These are phyloP conservation scores for Equus przewalskii DNA, from an alignment of 2,113 vertebrate species.

Conservation along the genomic window DNA sequence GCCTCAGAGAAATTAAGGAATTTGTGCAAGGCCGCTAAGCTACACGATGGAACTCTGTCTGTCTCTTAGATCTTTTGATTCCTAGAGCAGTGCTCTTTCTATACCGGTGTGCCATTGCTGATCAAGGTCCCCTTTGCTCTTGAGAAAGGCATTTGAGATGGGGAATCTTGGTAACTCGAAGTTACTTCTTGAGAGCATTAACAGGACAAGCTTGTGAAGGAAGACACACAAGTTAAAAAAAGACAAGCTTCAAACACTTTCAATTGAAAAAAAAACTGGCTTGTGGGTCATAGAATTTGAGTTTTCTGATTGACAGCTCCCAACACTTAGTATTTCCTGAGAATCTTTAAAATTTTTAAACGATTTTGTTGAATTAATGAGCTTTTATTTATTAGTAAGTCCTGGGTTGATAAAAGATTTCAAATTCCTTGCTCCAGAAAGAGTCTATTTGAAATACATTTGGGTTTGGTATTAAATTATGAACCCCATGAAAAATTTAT, in stretches of 20 bases:
- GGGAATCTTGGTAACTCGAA: background rate
- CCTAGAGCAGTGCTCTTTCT: background rate
- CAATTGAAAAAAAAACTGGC: background rate
- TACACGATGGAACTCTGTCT: background rate
- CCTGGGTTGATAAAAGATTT: background rate
- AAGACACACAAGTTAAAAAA: background rate
- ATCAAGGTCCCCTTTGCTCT: background rate
- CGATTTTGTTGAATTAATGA: slow-evolving; percentile 18
- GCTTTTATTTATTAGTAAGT: background rate
- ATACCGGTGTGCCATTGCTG: background rate
- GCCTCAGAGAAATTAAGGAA: background rate
- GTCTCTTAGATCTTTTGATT: background rate
- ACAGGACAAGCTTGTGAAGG: background rate
- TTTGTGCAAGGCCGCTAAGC: too few species aligned
- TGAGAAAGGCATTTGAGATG: background rate
- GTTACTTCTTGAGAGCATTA: background rate
- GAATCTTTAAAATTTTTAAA: background rate
- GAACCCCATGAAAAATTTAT: background rate
- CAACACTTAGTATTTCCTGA: slow-evolving; percentile 28
- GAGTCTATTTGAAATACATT: background rate
- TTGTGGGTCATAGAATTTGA: background rate
- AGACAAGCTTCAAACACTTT: background rate
- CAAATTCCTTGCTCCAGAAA: background rate
- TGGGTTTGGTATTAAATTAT: background rate
- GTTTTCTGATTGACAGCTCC: background rate